phyloP scores from a whole-genome alignment of 2,797 vertebrate genomes.

The Myotis myotis region DNA sequence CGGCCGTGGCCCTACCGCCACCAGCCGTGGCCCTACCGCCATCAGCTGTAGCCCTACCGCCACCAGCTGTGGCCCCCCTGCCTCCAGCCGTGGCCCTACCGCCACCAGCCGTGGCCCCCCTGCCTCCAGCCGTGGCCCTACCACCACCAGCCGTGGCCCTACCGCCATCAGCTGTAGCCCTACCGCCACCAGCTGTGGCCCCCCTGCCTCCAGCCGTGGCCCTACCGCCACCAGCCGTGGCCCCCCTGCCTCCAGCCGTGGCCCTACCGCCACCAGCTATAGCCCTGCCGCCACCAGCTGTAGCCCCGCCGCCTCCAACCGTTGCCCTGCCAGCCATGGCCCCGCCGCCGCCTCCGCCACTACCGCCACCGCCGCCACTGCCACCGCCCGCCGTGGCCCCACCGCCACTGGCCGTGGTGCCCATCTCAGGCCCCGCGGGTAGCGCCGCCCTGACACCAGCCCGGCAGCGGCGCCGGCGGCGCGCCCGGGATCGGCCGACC shows the following conservation, averaged over 20 bases:
- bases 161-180: conserved; percentile 1
- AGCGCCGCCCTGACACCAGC: background rate
- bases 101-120: background rate
- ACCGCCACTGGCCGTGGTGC: background rate
- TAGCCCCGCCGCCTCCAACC: background rate
- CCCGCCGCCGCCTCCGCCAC: background rate
- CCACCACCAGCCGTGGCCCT: background rate
- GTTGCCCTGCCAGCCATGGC: conserved; percentile 47
- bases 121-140: background rate
- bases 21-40: too few species aligned
- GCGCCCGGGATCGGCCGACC: conserved; percentile 70
- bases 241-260: background rate
- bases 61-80: background rate
- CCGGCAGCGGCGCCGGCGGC: conserved; percentile 65
- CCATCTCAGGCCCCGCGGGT: conserved; percentile 51
- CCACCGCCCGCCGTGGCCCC: conserved; percentile 45
- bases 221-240: too few species aligned
- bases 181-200: too few species aligned
- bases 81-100: background rate
- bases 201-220: too few species aligned
- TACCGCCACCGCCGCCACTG: background rate
- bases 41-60: too few species aligned
- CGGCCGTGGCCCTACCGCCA: too few species aligned
- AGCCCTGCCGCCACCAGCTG: background rate
- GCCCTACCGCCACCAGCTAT: background rate